These are phyloP conservation scores for Drosophila melanosoma DNA, from an alignment of 2,888 invertebrate genomes.

Conservation along the genomic window DNA sequence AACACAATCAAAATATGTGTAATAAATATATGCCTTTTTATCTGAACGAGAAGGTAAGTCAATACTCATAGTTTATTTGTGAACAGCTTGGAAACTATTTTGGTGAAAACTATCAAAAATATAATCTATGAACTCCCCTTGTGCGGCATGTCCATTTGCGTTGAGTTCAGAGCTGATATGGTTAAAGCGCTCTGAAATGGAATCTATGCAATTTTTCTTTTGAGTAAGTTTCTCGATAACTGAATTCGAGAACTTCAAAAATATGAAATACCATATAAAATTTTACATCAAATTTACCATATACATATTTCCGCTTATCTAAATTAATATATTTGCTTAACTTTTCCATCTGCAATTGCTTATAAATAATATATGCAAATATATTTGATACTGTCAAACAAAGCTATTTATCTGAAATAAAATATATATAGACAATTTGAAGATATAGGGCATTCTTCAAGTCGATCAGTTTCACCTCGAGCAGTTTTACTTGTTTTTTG, in stretches of 20 bases:
- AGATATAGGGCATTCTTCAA: neutral
- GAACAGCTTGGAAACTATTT: too few species aligned
- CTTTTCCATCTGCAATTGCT: too few species aligned
- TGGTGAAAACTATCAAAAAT: neutral
- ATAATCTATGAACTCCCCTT: neutral
- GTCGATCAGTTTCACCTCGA: neutral
- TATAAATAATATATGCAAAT: too few species aligned
- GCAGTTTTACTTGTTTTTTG: constrained; percentile 26
- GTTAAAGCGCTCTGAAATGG: neutral
- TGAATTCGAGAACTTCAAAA: too few species aligned
- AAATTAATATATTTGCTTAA: too few species aligned
- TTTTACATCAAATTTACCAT: too few species aligned
- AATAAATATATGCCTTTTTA: neutral
- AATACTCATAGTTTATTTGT: neutral
- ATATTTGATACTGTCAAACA: too few species aligned
- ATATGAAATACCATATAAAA: too few species aligned
- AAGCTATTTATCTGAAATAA: neutral
- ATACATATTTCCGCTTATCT: too few species aligned
- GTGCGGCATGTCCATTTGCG: too few species aligned
- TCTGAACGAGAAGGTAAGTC: neutral
- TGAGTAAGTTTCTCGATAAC: too few species aligned
- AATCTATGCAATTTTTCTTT: neutral
- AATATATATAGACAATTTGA: neutral
- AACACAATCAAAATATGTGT: neutral
- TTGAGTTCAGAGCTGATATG: too few species aligned